These are phyloP conservation scores for Mola mola DNA, from an alignment of 2,113 vertebrate species.

Conservation along the genomic window DNA sequence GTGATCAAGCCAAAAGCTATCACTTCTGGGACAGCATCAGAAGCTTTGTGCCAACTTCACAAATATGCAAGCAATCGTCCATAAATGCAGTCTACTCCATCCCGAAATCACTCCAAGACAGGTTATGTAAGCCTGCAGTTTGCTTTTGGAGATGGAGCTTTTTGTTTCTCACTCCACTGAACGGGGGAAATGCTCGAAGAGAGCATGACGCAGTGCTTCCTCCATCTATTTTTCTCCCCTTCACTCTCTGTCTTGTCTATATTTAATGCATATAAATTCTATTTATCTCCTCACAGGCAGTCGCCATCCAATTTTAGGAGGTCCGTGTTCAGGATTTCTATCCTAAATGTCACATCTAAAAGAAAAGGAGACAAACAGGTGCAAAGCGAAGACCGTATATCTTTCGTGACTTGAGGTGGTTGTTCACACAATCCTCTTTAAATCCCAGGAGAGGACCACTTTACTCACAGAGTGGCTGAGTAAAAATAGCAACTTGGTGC, in stretches of 20 bases:
- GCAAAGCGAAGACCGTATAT: not conserved
- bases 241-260: constrained; percentile 53
- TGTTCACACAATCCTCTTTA: constrained; percentile 41
- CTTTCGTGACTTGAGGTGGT: constrained; percentile 48
- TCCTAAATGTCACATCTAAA: constrained; percentile 4
- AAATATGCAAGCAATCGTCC: constrained; percentile 20
- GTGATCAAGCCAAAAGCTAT: constrained; percentile 17
- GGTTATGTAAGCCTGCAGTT: constrained; percentile 69
- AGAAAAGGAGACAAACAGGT: not conserved
- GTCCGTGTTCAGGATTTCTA: not conserved
- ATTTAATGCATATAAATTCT: constrained; percentile 62
- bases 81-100: constrained; percentile 21
- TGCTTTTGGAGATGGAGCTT: constrained; percentile 61
- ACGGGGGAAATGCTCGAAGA: constrained; percentile 53
- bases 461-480: constrained; percentile 41
- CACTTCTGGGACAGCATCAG: constrained; percentile 5
- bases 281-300: constrained; percentile 35
- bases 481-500: constrained; percentile 51
- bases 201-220: constrained; percentile 61
- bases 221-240: constrained; percentile 26
- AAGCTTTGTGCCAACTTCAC: constrained; percentile 11
- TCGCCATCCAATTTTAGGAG: constrained; percentile 1
- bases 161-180: constrained; percentile 73
- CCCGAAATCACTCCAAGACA: constrained; percentile 37
- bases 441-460: constrained; percentile 50